Evolutionary conservation across 92 coral and sea anemone genomes (phyloP), one percentile per base, ranked within the genome.

Genomic region (Pocillopora meandrina): DNA sequence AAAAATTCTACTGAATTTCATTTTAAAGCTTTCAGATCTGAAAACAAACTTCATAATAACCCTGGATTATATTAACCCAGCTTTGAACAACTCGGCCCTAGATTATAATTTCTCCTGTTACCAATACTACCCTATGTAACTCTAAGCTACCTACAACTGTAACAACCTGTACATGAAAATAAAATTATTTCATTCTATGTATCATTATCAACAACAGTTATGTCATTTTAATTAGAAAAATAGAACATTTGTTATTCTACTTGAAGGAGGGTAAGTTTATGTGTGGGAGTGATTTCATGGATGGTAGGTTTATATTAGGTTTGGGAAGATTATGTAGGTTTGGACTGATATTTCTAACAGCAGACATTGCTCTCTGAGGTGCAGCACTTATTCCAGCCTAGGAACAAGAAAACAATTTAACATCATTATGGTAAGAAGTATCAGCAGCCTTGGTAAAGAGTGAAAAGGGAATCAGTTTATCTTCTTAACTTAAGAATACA

Each of bases 331-430:
- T 94, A 70, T 89, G 93, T 82, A 96, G 79, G 90, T 92, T 96
- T 10, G 99, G 99, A 66, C 99, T 92, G 35, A 92, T 89, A 89
- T 96, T 96, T 79, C 98, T 87, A 63, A 96, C 98, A n/a, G 98
- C 99, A 0, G 99, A 93, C 88, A 96, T 95, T 9, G 99, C 99
- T 52, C 95, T 95, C 82, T 93, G 98, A 23, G 99, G 99, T 35
- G 98, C 99, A 20, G 98, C 99, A 55, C 98, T 89, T 75, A 96
- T 89, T 11, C 98, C 98, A 88, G 95, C 95, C 99, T 96, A 74
- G 20, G 33, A 72, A 81, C 58, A 57, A 71, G 35, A 76, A 63
- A 70, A 59, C 33, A 79, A 42, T 42, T 42, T 42, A 42, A 26
- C 31, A 1, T 26, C 31, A 26, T 0, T 42, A 42, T 3, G 52